Evolutionary conservation across 2,797 vertebrate species (phyloP).

Genomic region (Vireo griseus): DNA sequence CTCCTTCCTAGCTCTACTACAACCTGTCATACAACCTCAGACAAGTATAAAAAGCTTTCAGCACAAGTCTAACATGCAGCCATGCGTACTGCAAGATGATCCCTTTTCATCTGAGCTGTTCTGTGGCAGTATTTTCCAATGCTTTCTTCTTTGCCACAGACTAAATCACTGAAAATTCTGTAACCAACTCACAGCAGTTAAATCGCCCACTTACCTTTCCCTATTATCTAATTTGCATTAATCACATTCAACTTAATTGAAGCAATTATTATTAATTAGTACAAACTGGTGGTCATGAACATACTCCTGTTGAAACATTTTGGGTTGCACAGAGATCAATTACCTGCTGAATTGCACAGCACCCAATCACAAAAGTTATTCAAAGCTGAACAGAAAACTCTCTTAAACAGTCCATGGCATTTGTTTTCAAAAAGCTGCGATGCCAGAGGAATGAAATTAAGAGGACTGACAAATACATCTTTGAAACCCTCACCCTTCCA

Average conservation of each 20-base stretch:
- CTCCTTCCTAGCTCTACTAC: background rate
- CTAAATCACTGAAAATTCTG: background rate
- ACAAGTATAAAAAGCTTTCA: background rate
- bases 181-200: background rate
- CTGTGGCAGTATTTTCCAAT: background rate
- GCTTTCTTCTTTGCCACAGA: background rate
- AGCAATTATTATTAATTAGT: conserved; percentile 35
- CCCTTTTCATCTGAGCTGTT: background rate
- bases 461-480: background rate
- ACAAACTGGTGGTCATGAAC: background rate
- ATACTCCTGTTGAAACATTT: background rate
- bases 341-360: background rate
- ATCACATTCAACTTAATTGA: conserved; percentile 17
- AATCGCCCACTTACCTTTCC: background rate
- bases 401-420: background rate
- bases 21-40: background rate
- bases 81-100: background rate
- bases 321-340: background rate
- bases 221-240: background rate
- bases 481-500: background rate
- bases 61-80: background rate
- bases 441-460: background rate
- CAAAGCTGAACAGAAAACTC: background rate
- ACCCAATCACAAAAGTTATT: background rate
- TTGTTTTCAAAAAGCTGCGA: background rate